These are phyloP conservation scores for Melolontha melolontha DNA, from an alignment of 2,888 invertebrate genomes.

Conservation along the genomic window DNA sequence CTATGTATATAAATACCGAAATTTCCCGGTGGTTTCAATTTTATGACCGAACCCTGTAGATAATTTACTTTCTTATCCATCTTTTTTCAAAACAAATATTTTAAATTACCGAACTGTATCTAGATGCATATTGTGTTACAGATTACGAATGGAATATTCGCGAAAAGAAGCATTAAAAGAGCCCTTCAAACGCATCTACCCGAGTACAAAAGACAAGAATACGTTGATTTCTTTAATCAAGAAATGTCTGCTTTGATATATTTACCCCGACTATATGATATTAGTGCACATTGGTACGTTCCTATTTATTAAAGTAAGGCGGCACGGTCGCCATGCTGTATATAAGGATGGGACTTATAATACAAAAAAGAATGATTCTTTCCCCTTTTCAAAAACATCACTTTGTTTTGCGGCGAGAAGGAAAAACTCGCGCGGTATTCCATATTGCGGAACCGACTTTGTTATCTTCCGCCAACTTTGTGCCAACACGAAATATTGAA, in stretches of 20 bases:
- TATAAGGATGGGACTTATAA: constrained; percentile 4
- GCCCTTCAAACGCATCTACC: too few species aligned
- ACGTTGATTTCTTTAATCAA: constrained; percentile 26
- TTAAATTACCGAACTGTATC: too few species aligned
- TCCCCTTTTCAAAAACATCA: constrained; percentile 13
- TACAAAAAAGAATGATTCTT: constrained; percentile 4
- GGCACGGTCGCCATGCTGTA: background rate
- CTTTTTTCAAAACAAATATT: too few species aligned
- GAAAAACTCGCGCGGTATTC: constrained; percentile 18
- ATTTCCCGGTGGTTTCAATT: too few species aligned
- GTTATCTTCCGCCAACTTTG: constrained; percentile 37
- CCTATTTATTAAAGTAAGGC: constrained; percentile 28
- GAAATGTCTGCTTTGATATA: constrained; percentile 5
- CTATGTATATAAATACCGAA: too few species aligned
- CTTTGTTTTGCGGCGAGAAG: constrained; percentile 34
- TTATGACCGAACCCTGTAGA: too few species aligned
- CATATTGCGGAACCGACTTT: constrained; percentile 31
- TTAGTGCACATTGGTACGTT: constrained; percentile 21
- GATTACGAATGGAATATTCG: too few species aligned
- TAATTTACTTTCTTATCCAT: too few species aligned
- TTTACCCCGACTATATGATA: constrained; percentile 13
- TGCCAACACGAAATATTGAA: constrained; percentile 30
- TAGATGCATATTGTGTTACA: too few species aligned
- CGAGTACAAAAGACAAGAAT: background rate
- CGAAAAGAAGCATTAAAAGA: too few species aligned